Percentiles rank a stretch among this genome's conserved stretches.
Evolutionary conservation across 1,140 invertebrate species (phyloP).

Genomic region (Lucilia cuprina): DNA sequence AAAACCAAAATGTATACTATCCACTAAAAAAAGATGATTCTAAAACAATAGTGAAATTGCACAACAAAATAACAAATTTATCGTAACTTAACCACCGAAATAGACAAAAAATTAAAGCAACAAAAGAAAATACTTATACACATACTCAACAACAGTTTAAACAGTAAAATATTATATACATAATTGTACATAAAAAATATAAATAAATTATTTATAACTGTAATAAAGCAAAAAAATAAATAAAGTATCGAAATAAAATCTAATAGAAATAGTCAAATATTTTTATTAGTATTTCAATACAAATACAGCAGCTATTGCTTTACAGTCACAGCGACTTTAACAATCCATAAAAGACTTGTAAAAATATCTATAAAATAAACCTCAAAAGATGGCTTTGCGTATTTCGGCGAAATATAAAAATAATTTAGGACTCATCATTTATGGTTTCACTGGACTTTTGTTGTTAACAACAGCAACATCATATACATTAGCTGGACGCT

Average conservation of each 20-base stretch:
- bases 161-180: background rate
- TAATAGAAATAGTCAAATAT: background rate
- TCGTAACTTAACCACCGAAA: background rate
- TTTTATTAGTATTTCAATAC: background rate
- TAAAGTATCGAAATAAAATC: too few relatives aligned
- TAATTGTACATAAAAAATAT: background rate
- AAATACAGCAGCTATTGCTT: background rate
- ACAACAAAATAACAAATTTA: background rate
- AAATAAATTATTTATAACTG: background rate
- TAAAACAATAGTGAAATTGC: too few relatives aligned
- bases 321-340: background rate
- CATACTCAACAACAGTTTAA: background rate
- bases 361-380: conserved; percentile 27
- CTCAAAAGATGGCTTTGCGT: conserved; percentile 57
- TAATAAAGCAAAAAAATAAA: background rate
- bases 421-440: conserved; percentile 58
- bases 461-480: conserved; percentile 47
- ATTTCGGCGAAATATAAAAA: conserved; percentile 57
- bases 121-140: too few relatives aligned
- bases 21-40: background rate
- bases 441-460: conserved; percentile 50
- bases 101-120: background rate
- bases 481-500: conserved; percentile 49
- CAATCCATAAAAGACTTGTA: background rate
- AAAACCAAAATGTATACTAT: too few relatives aligned